Conservation (phyloP, 2,797 vertebrate genomes). For the Lindbergichthys nudifrons region DNA sequence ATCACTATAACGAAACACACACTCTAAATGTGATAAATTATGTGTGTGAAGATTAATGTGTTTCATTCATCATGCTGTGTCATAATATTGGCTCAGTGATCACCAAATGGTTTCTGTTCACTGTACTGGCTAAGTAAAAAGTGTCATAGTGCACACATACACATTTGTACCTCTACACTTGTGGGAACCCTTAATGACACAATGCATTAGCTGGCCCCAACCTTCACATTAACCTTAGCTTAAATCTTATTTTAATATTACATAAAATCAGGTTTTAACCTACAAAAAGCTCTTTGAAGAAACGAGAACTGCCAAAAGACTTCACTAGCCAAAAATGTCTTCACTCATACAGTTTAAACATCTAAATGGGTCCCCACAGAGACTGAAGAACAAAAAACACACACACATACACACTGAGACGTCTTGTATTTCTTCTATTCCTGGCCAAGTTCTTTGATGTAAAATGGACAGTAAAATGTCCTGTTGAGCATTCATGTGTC, state of each 20-base stretch:
- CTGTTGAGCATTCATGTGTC: constrained; percentile 49
- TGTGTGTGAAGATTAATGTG: constrained; percentile 20
- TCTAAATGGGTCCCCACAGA: background rate
- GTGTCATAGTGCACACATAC: background rate
- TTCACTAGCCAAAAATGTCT: constrained; percentile 14
- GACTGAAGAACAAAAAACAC: background rate
- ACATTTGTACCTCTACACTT: background rate
- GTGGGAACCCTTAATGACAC: background rate
- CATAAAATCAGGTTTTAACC: background rate
- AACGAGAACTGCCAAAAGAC: background rate
- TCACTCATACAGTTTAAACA: background rate
- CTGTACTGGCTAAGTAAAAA: constrained; percentile 32
- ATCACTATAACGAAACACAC: background rate
- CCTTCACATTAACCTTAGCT: background rate
- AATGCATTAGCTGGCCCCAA: background rate
- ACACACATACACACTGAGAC: constrained; percentile 9
- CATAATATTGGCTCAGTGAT: constrained; percentile 38
- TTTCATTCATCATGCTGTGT: constrained; percentile 23
- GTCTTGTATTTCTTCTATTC: constrained; percentile 22
- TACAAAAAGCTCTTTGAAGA: background rate
- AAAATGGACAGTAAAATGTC: constrained; percentile 64
- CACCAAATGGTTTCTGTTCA: constrained; percentile 15
- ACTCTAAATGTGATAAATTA: constrained; percentile 26
- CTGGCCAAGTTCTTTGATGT: constrained; percentile 44
- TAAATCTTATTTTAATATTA: background rate